Evolutionary conservation across 2,113 vertebrate species (phyloP), one percentile per base, ranked within the genome.

Genomic region (Cyprinus carpio): DNA sequence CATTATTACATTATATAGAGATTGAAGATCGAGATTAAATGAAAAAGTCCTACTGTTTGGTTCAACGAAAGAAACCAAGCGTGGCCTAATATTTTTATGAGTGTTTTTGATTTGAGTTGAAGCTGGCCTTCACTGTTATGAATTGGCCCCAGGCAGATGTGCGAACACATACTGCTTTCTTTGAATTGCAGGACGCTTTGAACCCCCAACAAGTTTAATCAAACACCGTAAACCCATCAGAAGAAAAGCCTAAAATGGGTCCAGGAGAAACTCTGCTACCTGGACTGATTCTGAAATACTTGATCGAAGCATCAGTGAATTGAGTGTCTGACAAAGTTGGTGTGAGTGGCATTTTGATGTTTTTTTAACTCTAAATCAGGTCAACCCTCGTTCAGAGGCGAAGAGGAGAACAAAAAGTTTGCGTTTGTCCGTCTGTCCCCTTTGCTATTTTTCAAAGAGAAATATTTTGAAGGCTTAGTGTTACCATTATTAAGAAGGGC

Each of bases 291-390:
- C 46, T 81, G 88, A 85, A 87, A 83, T 90, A 88, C 90, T 88
- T 90, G 87, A 94, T 95, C 92, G 94, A 95, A 94, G 91, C 88
- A 89, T 85, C 49, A 64, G 86, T 31, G 88, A 91, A 91, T 91
- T 91, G 91, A 90, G 90, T 90, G 86, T 83, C 89, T 92, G 89
- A 92, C 91, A 87, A 83, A 58, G 29, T 78, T 91, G 91, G 90
- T 93, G 92, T 92, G 92, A 92, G 92, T 92, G 88, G 92, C 93
- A 92, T 93, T 93, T 92, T 89, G 90, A 93, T 93, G 10, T 62
- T 92, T 92, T 82, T 85, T 89, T 89, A 83, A 86, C 76, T 82
- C 78, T 37, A 87, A 87, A 74, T 89, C 78, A 72, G 81, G 86
- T 88, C 90, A 87, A 65, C 83, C 86, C 86, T 89, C 20, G 5